Evolutionary conservation across 1,140 invertebrate species (phyloP).

Genomic region (Campodea augens): DNA sequence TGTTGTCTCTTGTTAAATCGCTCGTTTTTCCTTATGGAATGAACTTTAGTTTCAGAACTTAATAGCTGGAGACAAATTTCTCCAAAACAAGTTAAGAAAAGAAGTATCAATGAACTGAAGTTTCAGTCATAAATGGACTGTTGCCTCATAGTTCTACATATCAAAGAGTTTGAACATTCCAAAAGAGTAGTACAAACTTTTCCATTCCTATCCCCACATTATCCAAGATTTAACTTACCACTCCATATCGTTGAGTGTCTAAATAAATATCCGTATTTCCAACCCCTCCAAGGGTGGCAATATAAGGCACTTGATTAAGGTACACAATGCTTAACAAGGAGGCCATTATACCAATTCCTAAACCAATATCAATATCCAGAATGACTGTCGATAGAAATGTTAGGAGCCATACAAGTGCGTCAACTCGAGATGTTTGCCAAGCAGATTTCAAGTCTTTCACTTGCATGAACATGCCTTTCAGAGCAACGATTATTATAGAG

Average conservation of each 20-base stretch:
- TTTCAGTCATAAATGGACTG: no score
- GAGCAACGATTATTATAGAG: conserved; percentile 72
- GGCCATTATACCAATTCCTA: conserved; percentile 47
- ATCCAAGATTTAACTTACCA: conserved; percentile 25
- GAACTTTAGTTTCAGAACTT: no score
- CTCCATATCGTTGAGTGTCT: conserved; percentile 43
- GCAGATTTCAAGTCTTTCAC: conserved; percentile 46
- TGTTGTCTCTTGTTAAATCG: no score
- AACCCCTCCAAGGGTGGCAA: conserved; percentile 40
- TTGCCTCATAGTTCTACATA: no score
- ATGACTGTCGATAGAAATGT: conserved; percentile 61
- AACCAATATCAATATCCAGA: conserved; percentile 66
- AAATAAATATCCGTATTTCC: conserved; percentile 56
- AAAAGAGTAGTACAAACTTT: no score
- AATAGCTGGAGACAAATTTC: no score
- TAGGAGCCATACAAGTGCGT: conserved; percentile 63
- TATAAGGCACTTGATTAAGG: conserved; percentile 37
- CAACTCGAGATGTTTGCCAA: conserved; percentile 57
- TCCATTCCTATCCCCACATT: no score
- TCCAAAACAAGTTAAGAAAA: no score
- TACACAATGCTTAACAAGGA: conserved; percentile 49
- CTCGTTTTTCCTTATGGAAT: no score
- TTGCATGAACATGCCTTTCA: conserved; percentile 78
- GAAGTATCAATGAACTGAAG: no score
- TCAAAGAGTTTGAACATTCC: no score